A percentile compares a stretch with the other conserved stretches of the same genome.
phyloP scores from a whole-genome alignment of 2,113 vertebrate genomes.

The Myrmophylax atrothorax region DNA sequence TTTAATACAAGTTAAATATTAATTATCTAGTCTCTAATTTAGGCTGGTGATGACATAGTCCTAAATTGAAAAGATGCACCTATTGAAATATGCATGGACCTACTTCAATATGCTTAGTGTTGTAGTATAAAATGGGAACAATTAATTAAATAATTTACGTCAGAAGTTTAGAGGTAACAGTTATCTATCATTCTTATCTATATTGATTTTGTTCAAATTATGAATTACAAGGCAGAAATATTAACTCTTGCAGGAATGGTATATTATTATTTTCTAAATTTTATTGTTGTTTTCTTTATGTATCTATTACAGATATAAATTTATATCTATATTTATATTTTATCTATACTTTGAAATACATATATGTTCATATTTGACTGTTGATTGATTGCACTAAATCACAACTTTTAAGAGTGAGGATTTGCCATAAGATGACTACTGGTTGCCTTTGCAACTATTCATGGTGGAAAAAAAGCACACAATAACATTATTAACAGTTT shows the following conservation, averaged over 20 bases:
- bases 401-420: background rate
- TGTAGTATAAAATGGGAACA: background rate
- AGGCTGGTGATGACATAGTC: background rate
- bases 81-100: constrained; percentile 30
- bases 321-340: background rate
- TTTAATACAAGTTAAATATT: constrained; percentile 50
- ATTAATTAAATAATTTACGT: constrained; percentile 39
- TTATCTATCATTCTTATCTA: background rate
- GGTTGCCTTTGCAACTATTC: background rate
- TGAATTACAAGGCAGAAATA: background rate
- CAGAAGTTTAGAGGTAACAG: background rate
- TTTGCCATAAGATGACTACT: background rate
- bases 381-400: background rate
- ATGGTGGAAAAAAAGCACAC: fast-evolving
- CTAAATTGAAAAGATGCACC: constrained; percentile 8
- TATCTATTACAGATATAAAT: background rate
- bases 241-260: background rate
- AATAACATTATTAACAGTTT: background rate
- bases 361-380: background rate
- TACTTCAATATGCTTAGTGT: background rate
- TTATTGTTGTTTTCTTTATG: background rate
- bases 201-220: background rate
- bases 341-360: background rate
- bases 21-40: constrained; percentile 23
- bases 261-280: background rate